A percentile compares a stretch with the other conserved stretches of the same genome.
Conservation (phyloP, 1,140 invertebrate species). For the Ruditapes philippinarum region DNA sequence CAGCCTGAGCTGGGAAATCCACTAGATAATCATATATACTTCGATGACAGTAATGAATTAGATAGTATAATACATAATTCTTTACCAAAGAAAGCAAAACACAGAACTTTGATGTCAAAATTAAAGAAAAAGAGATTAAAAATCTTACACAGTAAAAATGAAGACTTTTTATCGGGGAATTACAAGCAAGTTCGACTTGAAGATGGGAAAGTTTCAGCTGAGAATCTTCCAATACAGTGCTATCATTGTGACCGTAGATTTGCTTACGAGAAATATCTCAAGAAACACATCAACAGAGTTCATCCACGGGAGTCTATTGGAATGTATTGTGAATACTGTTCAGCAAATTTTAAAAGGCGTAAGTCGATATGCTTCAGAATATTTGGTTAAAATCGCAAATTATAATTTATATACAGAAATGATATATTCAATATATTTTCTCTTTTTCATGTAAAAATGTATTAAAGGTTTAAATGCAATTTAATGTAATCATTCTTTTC, state of each 20-base stretch:
- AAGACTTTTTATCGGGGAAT: background rate
- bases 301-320: conserved; percentile 43
- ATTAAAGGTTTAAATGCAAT: too few species aligned
- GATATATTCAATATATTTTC: too few species aligned
- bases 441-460: too few species aligned
- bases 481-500: too few species aligned
- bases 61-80: background rate
- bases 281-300: conserved; percentile 57
- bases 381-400: too few species aligned
- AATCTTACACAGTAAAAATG: background rate
- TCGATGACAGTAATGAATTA: background rate
- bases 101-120: background rate
- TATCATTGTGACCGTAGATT: conserved; percentile 57
- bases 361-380: background rate
- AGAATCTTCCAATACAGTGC: conserved; percentile 54
- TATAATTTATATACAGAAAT: too few species aligned
- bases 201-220: conserved; percentile 37
- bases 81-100: background rate
- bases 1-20: background rate
- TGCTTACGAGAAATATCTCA: conserved; percentile 62
- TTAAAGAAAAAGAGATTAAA: background rate
- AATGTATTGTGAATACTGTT: conserved; percentile 65
- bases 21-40: background rate
- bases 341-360: conserved; percentile 58
- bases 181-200: conserved; percentile 47